Base-by-base conservation (phyloP, 2,888 invertebrate genomes). In the Drosophila acutilabella region DNA sequence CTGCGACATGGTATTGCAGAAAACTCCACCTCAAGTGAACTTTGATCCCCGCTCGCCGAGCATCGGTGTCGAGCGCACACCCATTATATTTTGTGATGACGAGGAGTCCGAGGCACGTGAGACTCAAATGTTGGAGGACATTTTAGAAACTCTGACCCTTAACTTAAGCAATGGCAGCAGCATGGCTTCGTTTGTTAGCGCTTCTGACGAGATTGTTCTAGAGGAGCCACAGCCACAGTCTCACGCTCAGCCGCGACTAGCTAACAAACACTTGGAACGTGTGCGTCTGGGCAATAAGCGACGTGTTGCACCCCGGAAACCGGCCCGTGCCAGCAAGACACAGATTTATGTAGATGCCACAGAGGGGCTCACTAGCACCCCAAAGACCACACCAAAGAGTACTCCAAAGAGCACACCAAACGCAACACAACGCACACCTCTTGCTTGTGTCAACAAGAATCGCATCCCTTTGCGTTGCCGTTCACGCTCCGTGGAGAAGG, bases 21-120 rank as follows among this genome's bases (percentile, higher is more conserved):
- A 64, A 11, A 78, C 85, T 2, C 85, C 78, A 1, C 47, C 52
- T 2, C 75, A 81, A 18, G 59, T 26, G 4, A 11, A 48, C n/a
- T 50, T 71, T 40, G 92, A 92, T 89, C 92, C 92, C 0, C 92
- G 92, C 0, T 92, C 92, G 2, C 92, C 92, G 3, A 90, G 85
- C 14, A 64, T 90, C 6, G 91, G 91, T 4, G 89, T 92, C 5
- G 92, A 91, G 14, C 87, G 92, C 18, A 92, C 92, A 0, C 92
- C 92, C 7, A 91, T 92, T 0, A 89, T 91, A 14, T 91, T 92
- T 36, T 88, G 80, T 52, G 91, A 91, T 51, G 88, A 90, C 52
- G 88, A 89, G 23, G 85, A 85, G 6, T 75, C 81, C 13, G 88
- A 89, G 45, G 75, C 78, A 1, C 81, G 74, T n/a, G 91, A 91